Percentiles rank a stretch among this genome's conserved stretches.
phyloP scores from a whole-genome alignment of 1,140 invertebrate species.

The Drosophila sucinea region DNA sequence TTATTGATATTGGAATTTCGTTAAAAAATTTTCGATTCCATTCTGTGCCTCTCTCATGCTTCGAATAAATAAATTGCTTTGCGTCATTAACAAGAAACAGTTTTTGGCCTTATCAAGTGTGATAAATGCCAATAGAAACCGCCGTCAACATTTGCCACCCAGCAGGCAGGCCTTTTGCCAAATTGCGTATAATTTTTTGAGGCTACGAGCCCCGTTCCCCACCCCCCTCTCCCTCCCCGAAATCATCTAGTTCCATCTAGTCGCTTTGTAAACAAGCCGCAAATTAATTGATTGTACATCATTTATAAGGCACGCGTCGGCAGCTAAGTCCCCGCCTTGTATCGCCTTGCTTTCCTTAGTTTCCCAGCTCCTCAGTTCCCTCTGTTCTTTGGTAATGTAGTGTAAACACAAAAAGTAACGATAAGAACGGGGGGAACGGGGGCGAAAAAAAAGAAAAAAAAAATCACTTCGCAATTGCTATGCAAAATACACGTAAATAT shows the following conservation, averaged over 20 bases:
- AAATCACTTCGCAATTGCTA: conserved; percentile 68
- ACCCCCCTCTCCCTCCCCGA: neutral
- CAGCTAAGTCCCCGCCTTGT: neutral
- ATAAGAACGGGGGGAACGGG: conserved; percentile 51
- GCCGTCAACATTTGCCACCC: conserved; percentile 48
- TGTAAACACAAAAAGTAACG: conserved; percentile 57
- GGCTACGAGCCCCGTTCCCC: conserved; percentile 27
- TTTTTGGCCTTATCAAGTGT: conserved; percentile 65
- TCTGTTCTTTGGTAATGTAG: conserved; percentile 48
- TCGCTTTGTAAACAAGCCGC: conserved; percentile 68
- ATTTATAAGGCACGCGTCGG: conserved; percentile 70
- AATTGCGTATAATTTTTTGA: conserved; percentile 67
- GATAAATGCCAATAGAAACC: conserved; percentile 58
- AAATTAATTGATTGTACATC: conserved; percentile 79
- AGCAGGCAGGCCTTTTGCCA: conserved; percentile 23
- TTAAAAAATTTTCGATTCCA: neutral
- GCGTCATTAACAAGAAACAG: conserved; percentile 69
- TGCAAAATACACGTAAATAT: conserved; percentile 77
- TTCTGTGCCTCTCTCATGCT: neutral
- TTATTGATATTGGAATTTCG: too few species aligned
- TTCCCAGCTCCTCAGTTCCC: neutral
- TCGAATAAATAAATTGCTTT: conserved; percentile 36
- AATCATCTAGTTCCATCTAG: conserved; percentile 27
- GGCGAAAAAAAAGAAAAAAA: conserved; percentile 5
- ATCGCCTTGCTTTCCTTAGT: neutral